Evolutionary conservation across 2,797 vertebrate species (phyloP).

Genomic region (Pangasius macronema): DNA sequence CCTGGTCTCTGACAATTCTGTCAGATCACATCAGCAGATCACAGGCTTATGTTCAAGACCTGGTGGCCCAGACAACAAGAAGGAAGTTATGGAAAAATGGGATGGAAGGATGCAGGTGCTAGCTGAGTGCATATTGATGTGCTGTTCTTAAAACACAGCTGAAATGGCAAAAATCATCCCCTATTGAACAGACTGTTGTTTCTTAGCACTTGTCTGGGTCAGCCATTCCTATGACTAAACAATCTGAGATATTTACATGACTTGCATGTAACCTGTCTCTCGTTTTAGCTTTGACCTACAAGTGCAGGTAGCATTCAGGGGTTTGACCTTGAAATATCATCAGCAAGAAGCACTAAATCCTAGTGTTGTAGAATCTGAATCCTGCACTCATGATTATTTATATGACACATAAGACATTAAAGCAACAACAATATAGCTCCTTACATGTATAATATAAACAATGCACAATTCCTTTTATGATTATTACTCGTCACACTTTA

Average conservation of each 20-base stretch:
- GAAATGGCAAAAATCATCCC: slow-evolving; percentile 33
- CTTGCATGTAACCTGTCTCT: neutral
- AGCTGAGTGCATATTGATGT: slow-evolving; percentile 35
- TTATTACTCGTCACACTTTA: neutral
- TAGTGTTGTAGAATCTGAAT: neutral
- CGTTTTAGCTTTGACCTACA: no score
- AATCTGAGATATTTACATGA: neutral
- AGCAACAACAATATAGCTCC: neutral
- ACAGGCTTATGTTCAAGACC: slow-evolving; percentile 37
- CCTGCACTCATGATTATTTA: neutral
- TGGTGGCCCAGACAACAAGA: slow-evolving; percentile 28
- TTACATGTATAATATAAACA: neutral
- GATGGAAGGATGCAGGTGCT: slow-evolving; percentile 45
- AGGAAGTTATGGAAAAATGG: slow-evolving; percentile 28
- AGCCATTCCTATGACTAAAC: neutral
- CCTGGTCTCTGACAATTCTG: slow-evolving; percentile 58
- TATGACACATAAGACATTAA: neutral
- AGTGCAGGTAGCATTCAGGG: neutral
- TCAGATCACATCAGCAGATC: slow-evolving; percentile 50
- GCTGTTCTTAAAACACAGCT: slow-evolving; percentile 41
- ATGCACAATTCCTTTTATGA: neutral
- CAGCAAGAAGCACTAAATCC: neutral
- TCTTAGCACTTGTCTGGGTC: slow-evolving; percentile 23
- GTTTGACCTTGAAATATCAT: slow-evolving; percentile 11
- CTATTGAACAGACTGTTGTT: slow-evolving; percentile 25